Conservation (phyloP, 2,113 vertebrate genomes). For the Lota lota region DNA sequence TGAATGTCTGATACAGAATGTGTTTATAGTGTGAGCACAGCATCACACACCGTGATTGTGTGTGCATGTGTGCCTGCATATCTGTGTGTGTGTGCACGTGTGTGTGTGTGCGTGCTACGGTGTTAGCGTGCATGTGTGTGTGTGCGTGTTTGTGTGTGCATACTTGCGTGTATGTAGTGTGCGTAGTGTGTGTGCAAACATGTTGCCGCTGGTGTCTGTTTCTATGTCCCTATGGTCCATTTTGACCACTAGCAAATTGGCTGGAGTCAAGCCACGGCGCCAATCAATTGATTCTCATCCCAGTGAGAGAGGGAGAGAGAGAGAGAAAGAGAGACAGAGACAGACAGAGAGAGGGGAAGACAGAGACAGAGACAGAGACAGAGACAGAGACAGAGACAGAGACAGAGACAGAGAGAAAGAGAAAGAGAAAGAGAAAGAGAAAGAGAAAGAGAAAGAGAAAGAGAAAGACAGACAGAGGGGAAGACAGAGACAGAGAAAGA, state of each 20-base stretch:
- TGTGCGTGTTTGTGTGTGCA: neutral
- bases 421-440: too few species aligned
- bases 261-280: neutral
- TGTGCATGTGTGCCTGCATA: neutral
- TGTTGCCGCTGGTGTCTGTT: neutral
- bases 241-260: neutral
- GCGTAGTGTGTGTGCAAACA: neutral
- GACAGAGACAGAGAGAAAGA: too few species aligned
- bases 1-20: too few species aligned
- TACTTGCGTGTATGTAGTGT: too few species aligned
- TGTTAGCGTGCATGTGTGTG: too few species aligned
- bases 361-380: too few species aligned
- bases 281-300: conserved; percentile 36
- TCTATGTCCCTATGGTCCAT: neutral
- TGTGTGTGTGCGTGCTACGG: neutral
- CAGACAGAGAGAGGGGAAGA: conserved; percentile 38
- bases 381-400: too few species aligned
- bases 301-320: conserved; percentile 1
- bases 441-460: too few species aligned
- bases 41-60: too few species aligned
- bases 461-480: too few species aligned
- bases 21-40: too few species aligned
- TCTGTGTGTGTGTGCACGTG: neutral
- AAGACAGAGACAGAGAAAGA: too few species aligned
- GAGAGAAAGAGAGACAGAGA: conserved; percentile 16